A percentile compares a stretch with the other conserved stretches of the same genome.
phyloP scores from a whole-genome alignment of 2,797 vertebrate species.

The Carduelis carduelis region DNA sequence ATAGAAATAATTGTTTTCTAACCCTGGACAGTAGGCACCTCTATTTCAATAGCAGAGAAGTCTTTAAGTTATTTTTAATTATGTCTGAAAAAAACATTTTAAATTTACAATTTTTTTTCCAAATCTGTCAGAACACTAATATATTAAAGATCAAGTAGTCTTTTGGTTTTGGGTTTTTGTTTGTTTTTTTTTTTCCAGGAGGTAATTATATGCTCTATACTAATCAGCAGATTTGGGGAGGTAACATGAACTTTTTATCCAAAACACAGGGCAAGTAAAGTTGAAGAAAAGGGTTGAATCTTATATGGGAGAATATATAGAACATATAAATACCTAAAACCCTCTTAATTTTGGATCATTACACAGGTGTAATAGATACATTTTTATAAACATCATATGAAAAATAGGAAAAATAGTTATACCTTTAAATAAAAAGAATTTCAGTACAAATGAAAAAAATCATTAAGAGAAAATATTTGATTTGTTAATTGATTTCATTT shows the following conservation, averaged over 20 bases:
- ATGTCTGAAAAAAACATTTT: not conserved
- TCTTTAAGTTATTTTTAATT: not conserved
- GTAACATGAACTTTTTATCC: rapidly evolving
- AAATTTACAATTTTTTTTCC: not conserved
- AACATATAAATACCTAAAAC: not conserved
- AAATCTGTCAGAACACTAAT: not conserved
- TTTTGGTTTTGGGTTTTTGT: too few relatives aligned
- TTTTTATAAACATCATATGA: not conserved
- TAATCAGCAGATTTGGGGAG: not conserved
- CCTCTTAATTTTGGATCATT: not conserved
- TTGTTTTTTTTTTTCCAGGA: not conserved
- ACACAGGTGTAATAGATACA: not conserved
- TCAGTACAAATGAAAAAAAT: not conserved
- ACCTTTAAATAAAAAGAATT: not conserved
- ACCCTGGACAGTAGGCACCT: not conserved
- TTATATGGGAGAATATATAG: not conserved
- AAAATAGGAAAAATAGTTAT: not conserved
- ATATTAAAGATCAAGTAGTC: not conserved
- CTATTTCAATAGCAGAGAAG: not conserved
- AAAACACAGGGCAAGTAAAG: not conserved
- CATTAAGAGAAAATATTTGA: not conserved
- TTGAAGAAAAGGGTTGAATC: not conserved
- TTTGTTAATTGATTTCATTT: not conserved
- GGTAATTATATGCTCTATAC: not conserved
- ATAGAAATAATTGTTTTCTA: not conserved